Conservation (phyloP, 2,888 invertebrate genomes). For the Eilema griseolum region DNA sequence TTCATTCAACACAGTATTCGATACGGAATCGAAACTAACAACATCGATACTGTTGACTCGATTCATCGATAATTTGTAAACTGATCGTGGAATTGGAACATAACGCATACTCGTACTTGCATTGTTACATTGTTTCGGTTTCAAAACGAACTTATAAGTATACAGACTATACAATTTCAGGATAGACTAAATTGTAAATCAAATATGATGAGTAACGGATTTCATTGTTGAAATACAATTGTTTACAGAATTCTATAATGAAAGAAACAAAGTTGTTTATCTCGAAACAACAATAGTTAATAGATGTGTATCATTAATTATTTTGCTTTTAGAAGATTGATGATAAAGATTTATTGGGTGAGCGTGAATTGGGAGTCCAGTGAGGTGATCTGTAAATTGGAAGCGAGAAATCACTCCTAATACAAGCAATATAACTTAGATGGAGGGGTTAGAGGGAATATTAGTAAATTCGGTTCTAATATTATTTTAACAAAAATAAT, state of each 20-base stretch:
- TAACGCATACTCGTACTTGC: slow-evolving; percentile 11
- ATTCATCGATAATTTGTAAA: slow-evolving; percentile 43
- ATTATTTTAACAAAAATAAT: no score
- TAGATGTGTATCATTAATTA: neutral
- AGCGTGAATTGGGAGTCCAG: neutral
- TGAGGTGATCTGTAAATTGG: neutral
- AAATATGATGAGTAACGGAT: slow-evolving; percentile 1
- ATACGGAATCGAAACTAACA: slow-evolving; percentile 20
- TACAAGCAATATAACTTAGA: no score
- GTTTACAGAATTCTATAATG: slow-evolving; percentile 5
- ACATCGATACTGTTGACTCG: slow-evolving; percentile 32
- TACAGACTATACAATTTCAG: neutral
- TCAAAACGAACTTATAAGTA: neutral
- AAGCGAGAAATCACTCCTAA: neutral
- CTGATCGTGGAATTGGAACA: slow-evolving; percentile 32
- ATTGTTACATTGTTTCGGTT: slow-evolving; percentile 39
- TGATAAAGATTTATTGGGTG: neutral
- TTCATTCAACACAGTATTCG: slow-evolving; percentile 5
- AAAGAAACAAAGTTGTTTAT: slow-evolving; percentile 2
- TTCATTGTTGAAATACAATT: neutral
- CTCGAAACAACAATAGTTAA: neutral
- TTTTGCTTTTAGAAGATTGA: neutral
- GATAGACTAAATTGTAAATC: neutral
- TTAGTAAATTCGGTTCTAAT: no score
- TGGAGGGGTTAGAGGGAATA: no score